Percentiles rank a stretch among this genome's conserved stretches.
Evolutionary conservation across 2,888 invertebrate species (phyloP).

Genomic region (Dastarcus helophoroides): DNA sequence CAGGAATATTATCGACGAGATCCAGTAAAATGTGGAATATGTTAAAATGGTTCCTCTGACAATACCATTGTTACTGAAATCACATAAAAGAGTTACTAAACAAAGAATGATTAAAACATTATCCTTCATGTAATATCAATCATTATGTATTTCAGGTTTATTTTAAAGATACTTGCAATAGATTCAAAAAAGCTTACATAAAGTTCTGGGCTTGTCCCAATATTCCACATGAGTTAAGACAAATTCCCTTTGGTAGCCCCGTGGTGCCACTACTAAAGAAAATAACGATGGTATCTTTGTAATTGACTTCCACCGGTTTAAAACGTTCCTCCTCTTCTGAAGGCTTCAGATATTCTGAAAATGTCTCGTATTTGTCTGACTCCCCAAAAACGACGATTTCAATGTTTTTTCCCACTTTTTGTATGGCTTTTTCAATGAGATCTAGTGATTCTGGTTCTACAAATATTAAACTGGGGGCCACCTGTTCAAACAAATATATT

Average conservation of each 20-base stretch:
- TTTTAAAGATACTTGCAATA: too few species aligned
- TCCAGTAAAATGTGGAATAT: too few species aligned
- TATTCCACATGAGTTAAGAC: slow-evolving; percentile 16
- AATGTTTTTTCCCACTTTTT: slow-evolving; percentile 13
- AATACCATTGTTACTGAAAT: too few species aligned
- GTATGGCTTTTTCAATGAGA: slow-evolving; percentile 14
- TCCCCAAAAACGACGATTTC: slow-evolving; percentile 22
- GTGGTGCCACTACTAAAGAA: slow-evolving; percentile 31
- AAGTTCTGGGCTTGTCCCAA: slow-evolving; percentile 2
- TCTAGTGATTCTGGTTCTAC: slow-evolving; percentile 15
- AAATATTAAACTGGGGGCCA: slow-evolving; percentile 22
- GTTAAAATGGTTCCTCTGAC: too few species aligned
- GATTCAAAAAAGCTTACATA: too few species aligned
- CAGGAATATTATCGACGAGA: too few species aligned
- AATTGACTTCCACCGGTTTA: slow-evolving; percentile 15
- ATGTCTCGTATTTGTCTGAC: slow-evolving; percentile 14
- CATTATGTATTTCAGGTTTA: too few species aligned
- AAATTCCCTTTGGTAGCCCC: slow-evolving; percentile 27
- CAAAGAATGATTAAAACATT: too few species aligned
- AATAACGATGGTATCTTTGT: slow-evolving; percentile 20
- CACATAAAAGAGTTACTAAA: too few species aligned
- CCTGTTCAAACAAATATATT: slow-evolving; percentile 18
- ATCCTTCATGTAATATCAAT: too few species aligned
- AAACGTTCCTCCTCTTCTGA: slow-evolving; percentile 16
- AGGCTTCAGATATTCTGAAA: slow-evolving; percentile 9